A percentile compares a stretch with the other conserved stretches of the same genome.
phyloP scores from a whole-genome alignment of 2,797 vertebrate species.

The Clamator glandarius region DNA sequence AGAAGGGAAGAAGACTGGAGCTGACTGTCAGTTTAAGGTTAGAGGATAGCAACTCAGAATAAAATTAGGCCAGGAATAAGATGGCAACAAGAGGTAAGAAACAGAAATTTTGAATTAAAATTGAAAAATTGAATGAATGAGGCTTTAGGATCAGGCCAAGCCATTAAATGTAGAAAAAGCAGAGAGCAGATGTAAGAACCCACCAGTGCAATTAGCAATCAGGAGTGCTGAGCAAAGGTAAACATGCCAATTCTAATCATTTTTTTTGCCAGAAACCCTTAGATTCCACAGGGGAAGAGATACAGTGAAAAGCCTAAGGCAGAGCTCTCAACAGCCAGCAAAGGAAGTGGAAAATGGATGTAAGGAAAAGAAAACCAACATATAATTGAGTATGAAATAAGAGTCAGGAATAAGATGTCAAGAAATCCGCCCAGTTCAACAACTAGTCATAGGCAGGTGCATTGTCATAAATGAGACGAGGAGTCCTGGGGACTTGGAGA shows the following conservation, averaged over 20 bases:
- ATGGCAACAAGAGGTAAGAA: background rate
- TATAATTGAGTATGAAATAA: background rate
- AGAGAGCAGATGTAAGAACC: background rate
- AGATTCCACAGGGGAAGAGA: background rate
- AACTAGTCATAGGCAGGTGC: background rate
- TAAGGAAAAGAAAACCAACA: too few species aligned
- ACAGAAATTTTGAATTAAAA: background rate
- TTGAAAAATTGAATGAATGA: background rate
- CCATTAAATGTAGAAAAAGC: background rate
- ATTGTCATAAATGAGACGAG: background rate
- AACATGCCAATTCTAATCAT: background rate
- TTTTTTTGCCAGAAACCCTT: background rate
- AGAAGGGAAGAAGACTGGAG: background rate
- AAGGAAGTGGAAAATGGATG: background rate
- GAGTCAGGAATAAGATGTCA: background rate
- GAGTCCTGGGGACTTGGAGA: background rate
- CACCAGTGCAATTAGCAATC: background rate
- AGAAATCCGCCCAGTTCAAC: background rate
- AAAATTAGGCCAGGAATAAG: background rate
- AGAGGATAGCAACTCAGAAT: background rate
- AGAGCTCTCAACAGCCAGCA: background rate
- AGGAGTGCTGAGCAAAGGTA: background rate
- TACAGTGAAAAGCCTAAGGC: background rate
- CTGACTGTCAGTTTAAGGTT: background rate
- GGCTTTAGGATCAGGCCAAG: background rate